Evolutionary conservation across 2,797 vertebrate species (phyloP).

Genomic region (Onychomys leucogaster): DNA sequence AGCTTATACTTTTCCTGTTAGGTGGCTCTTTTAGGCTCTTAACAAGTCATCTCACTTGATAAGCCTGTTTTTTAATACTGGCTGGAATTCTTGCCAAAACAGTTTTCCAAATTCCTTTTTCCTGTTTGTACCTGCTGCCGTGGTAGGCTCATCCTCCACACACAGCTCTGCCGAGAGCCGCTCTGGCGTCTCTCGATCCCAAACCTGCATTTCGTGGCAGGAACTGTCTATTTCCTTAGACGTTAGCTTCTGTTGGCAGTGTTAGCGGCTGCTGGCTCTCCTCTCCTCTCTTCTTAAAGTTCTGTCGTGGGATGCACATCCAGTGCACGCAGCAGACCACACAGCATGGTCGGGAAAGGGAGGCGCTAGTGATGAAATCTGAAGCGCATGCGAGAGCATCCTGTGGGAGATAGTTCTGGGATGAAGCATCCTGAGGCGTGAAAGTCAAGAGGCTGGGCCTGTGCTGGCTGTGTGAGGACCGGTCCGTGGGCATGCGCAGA

Average conservation of each 20-base stretch:
- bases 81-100: not conserved
- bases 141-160: not conserved
- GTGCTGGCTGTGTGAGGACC: not conserved
- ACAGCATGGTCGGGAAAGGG: not conserved
- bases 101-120: slow-evolving; percentile 19
- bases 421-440: not conserved
- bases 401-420: not conserved
- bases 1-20: not conserved
- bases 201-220: slow-evolving; percentile 22
- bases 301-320: slow-evolving; percentile 1
- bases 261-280: slow-evolving; percentile 7
- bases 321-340: not conserved
- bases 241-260: not conserved
- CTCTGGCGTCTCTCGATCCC: not conserved
- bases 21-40: slow-evolving; percentile 14
- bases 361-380: not conserved
- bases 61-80: slow-evolving; percentile 36
- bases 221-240: slow-evolving; percentile 44
- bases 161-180: not conserved
- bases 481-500: not conserved
- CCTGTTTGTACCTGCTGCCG: slow-evolving; percentile 39
- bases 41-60: slow-evolving; percentile 39
- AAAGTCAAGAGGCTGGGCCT: not conserved
- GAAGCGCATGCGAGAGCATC: not conserved
- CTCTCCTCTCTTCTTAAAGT: not conserved